These are phyloP conservation scores for Cichlasoma orientale DNA, from an alignment of 2,797 vertebrate genomes.

Conservation along the genomic window DNA sequence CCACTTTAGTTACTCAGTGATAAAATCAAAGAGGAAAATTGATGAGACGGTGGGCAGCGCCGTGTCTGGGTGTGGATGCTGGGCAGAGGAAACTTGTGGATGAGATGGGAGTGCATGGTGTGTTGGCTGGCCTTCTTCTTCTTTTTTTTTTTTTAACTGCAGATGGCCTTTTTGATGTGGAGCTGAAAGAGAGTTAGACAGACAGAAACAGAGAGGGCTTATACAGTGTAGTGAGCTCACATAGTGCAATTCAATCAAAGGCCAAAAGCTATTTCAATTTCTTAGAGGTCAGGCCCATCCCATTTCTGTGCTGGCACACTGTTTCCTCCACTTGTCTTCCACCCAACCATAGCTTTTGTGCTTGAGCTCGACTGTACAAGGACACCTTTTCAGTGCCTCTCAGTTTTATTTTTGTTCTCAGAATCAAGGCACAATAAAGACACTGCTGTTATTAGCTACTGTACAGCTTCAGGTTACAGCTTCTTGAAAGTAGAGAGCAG, in stretches of 20 bases:
- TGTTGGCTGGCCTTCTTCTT: slow-evolving; percentile 47
- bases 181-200: slow-evolving; percentile 65
- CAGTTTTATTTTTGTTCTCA: not conserved
- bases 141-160: slow-evolving; percentile 43
- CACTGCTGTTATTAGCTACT: not conserved
- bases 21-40: slow-evolving; percentile 78
- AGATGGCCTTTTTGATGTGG: slow-evolving; percentile 78
- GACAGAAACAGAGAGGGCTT: slow-evolving; percentile 53
- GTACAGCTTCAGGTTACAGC: not conserved
- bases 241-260: slow-evolving; percentile 77
- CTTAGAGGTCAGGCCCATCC: slow-evolving; percentile 62
- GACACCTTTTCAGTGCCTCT: slow-evolving; percentile 7
- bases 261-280: slow-evolving; percentile 76
- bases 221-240: slow-evolving; percentile 60
- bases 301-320: slow-evolving; percentile 16
- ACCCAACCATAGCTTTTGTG: slow-evolving; percentile 8
- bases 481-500: not conserved
- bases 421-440: not conserved
- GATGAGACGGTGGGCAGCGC: slow-evolving; percentile 70
- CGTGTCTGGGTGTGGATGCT: slow-evolving; percentile 53
- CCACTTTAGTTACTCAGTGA: slow-evolving; percentile 53
- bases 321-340: slow-evolving; percentile 41
- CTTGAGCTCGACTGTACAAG: slow-evolving; percentile 10
- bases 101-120: slow-evolving; percentile 56
- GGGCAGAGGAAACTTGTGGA: slow-evolving; percentile 60